Percentiles rank a stretch among this genome's conserved stretches.
Evolutionary conservation across 2,113 vertebrate species (phyloP).

Genomic region (Orycteropus afer): DNA sequence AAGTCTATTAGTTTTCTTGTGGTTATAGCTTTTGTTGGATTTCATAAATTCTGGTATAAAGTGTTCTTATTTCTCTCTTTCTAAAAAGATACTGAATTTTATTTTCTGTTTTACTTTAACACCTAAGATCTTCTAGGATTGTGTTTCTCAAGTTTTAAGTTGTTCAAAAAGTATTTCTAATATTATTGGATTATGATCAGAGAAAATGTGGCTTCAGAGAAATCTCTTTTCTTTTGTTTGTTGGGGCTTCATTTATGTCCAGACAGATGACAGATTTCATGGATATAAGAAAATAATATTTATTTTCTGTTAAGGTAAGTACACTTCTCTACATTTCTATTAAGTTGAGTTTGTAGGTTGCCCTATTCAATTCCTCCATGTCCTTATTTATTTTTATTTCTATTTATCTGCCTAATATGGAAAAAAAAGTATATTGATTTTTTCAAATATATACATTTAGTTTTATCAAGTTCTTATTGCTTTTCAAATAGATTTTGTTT

Average conservation of each 20-base stretch:
- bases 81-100: background rate
- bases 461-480: conserved; percentile 33
- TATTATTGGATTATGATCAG: conserved; percentile 14
- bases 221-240: conserved; percentile 7
- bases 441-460: background rate
- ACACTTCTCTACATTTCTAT: background rate
- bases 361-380: background rate
- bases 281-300: conserved; percentile 22
- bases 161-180: conserved; percentile 27
- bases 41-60: background rate
- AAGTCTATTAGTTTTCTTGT: conserved; percentile 55
- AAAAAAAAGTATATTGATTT: conserved; percentile 41
- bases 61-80: conserved; percentile 15
- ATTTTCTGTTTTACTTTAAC: background rate
- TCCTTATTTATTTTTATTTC: conserved; percentile 52
- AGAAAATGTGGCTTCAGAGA: conserved; percentile 18
- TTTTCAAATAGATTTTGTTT: conserved; percentile 31
- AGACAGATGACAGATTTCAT: background rate
- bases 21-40: conserved; percentile 19
- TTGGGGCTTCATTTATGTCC: conserved; percentile 3
- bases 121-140: background rate
- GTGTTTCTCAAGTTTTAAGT: conserved; percentile 29
- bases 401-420: conserved; percentile 45
- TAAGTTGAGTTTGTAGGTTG: conserved; percentile 13
- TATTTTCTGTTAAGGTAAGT: background rate